Evolutionary conservation across 2,113 vertebrate species (phyloP).

Genomic region (Ictalurus furcatus): DNA sequence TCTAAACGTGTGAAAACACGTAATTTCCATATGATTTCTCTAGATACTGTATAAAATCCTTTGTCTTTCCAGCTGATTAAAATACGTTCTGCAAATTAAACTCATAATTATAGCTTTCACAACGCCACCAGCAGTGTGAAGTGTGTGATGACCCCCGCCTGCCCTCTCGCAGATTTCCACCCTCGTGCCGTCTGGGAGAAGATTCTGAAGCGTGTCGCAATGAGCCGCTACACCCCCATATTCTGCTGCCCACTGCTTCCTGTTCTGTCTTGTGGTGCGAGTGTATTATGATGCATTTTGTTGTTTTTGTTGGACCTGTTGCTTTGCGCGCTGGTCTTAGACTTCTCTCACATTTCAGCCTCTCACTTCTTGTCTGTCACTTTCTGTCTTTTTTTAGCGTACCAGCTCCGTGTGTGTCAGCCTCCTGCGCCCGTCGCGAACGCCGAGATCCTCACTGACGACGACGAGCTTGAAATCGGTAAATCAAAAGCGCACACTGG

Average conservation of each 20-base stretch:
- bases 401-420: slow-evolving; percentile 91
- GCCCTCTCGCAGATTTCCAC: background rate
- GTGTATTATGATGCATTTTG: background rate
- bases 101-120: background rate
- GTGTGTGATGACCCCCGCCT: background rate
- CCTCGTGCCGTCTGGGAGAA: background rate
- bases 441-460: slow-evolving; percentile 87
- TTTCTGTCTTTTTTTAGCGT: slow-evolving; percentile 72
- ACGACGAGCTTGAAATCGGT: slow-evolving; percentile 97
- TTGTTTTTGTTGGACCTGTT: background rate
- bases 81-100: background rate
- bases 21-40: background rate
- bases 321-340: background rate
- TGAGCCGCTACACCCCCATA: background rate
- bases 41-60: background rate
- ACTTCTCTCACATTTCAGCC: background rate
- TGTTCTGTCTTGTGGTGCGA: background rate
- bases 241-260: background rate
- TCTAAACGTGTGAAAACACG: background rate
- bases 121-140: background rate
- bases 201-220: background rate
- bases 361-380: slow-evolving; percentile 15
- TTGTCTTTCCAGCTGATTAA: background rate
- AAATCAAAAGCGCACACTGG: slow-evolving; percentile 44
- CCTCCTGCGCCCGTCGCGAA: slow-evolving; percentile 84